phyloP scores from a whole-genome alignment of 1,140 invertebrate species.

The Sarcophaga peregrina region DNA sequence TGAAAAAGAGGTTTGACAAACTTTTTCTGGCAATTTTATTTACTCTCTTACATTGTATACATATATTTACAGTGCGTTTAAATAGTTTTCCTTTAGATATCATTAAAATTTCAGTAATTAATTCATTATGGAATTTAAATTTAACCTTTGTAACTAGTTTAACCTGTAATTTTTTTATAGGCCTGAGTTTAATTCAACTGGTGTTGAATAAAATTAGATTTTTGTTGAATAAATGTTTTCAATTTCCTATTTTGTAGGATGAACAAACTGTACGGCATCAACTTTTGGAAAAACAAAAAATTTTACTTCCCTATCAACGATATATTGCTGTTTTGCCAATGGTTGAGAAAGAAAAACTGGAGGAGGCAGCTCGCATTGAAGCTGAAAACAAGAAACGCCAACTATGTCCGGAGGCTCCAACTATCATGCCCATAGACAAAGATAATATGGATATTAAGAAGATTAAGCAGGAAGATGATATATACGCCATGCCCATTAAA shows the following conservation, averaged over 20 bases:
- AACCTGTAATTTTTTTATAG: too few relatives aligned
- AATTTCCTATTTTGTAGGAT: conserved; percentile 48
- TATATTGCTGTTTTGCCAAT: conserved; percentile 72
- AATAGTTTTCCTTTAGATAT: too few relatives aligned
- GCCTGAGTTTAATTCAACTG: too few relatives aligned
- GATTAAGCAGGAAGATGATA: conserved; percentile 42
- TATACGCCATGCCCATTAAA: conserved; percentile 59
- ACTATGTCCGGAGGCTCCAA: conserved; percentile 55
- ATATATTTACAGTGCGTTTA: too few relatives aligned
- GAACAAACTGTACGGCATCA: conserved; percentile 50
- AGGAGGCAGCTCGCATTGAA: conserved; percentile 63
- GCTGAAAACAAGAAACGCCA: conserved; percentile 63
- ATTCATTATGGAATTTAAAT: too few relatives aligned
- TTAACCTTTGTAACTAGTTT: too few relatives aligned
- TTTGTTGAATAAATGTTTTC: not conserved
- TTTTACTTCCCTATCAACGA: conserved; percentile 72
- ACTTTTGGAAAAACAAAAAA: conserved; percentile 54
- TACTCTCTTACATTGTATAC: too few relatives aligned
- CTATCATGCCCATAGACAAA: conserved; percentile 46
- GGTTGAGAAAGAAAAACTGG: conserved; percentile 69
- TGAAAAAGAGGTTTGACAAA: too few relatives aligned
- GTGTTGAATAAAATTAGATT: too few relatives aligned
- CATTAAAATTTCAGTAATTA: too few relatives aligned
- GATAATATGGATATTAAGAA: not conserved
- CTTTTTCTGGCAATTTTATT: too few relatives aligned